Conservation (phyloP, 2,888 invertebrate genomes). For the Sturmia bella region DNA sequence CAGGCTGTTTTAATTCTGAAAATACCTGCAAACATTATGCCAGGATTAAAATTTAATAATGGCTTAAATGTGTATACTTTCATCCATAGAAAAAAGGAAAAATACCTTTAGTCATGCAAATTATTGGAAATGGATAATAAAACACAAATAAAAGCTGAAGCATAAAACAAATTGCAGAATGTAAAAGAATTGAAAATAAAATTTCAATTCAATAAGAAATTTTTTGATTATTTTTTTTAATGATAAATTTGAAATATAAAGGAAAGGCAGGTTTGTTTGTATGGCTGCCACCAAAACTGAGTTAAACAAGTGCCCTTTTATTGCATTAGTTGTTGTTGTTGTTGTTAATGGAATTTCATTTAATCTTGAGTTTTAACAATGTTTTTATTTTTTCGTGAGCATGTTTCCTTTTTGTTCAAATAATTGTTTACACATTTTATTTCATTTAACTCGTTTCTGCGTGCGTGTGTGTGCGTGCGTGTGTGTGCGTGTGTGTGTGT, state of each 20-base stretch:
- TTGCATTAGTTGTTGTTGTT: constrained; percentile 8
- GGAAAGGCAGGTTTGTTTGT: no score
- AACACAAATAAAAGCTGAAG: no score
- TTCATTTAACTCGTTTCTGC: not conserved
- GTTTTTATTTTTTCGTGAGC: constrained; percentile 1
- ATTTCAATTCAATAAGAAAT: no score
- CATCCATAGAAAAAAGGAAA: no score
- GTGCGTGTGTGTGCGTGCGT: not conserved
- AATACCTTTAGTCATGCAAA: no score
- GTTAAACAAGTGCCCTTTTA: constrained; percentile 2
- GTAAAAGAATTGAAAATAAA: no score
- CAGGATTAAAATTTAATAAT: no score
- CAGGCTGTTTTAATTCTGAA: constrained; percentile 6
- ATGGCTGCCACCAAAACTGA: not conserved
- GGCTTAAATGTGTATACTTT: no score
- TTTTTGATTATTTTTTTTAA: no score
- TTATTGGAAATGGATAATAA: no score
- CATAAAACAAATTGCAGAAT: no score
- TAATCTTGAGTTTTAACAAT: constrained; percentile 32
- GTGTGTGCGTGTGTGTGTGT: not conserved
- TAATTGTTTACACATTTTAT: constrained; percentile 32
- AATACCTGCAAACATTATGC: not conserved
- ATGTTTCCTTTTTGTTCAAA: not conserved
- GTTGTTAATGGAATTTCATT: constrained; percentile 30
- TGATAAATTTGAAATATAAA: no score